phyloP scores from a whole-genome alignment of 2,797 vertebrate genomes.

The Syncerus caffer region DNA sequence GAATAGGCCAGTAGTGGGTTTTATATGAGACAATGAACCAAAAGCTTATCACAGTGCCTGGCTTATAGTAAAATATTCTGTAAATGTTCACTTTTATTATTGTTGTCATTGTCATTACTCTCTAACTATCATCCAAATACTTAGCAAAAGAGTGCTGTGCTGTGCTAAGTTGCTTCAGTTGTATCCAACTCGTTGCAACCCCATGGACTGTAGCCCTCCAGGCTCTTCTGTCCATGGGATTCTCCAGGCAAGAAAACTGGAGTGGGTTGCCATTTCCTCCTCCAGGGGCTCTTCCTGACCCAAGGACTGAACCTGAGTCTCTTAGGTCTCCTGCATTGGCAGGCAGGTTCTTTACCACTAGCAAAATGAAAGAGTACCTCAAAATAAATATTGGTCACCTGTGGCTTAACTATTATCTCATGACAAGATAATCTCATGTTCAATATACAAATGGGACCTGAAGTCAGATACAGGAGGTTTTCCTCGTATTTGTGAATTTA shows the following conservation, averaged over 20 bases:
- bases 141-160: not conserved
- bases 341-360: not conserved
- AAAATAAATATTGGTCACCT: not conserved
- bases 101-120: not conserved
- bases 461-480: not conserved
- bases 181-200: not conserved
- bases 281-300: not conserved
- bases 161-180: not conserved
- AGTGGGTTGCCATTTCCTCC: not conserved
- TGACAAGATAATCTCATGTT: not conserved
- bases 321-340: not conserved
- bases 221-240: not conserved
- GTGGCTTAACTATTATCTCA: not conserved
- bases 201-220: not conserved
- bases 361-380: not conserved
- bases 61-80: not conserved
- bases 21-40: not conserved
- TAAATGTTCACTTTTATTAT: not conserved
- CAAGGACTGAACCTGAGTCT: not conserved
- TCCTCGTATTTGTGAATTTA: not conserved
- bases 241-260: not conserved
- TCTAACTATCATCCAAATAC: not conserved
- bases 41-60: not conserved
- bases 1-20: not conserved
- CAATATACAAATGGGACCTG: not conserved